Percentiles rank a stretch among this genome's conserved stretches.
phyloP scores from a whole-genome alignment of 2,113 vertebrate species.

The Phoenicopterus ruber region DNA sequence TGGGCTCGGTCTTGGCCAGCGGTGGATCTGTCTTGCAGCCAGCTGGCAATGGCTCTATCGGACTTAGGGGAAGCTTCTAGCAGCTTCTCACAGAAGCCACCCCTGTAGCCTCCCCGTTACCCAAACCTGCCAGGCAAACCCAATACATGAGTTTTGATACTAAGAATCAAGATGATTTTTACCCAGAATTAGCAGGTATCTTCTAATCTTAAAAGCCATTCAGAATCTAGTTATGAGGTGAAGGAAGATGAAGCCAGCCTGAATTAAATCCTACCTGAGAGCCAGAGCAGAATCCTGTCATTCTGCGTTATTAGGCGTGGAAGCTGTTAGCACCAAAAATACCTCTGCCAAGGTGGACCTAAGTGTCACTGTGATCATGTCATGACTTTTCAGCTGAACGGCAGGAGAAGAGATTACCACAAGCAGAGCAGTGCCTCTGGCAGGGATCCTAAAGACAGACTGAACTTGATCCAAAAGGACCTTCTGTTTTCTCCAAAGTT shows the following conservation, averaged over 20 bases:
- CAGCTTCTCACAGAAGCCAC: too few species aligned
- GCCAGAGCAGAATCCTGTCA: not conserved
- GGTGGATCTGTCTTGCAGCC: too few species aligned
- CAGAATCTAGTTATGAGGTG: not conserved
- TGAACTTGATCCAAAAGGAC: not conserved
- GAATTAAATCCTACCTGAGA: not conserved
- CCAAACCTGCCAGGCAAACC: too few species aligned
- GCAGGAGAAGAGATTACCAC: not conserved
- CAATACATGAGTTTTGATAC: not conserved
- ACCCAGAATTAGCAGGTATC: not conserved
- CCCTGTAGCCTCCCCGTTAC: too few species aligned
- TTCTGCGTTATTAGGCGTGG: not conserved
- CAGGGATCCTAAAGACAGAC: not conserved
- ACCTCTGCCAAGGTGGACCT: not conserved
- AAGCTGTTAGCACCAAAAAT: not conserved
- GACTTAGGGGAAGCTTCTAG: too few species aligned
- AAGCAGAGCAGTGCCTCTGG: not conserved
- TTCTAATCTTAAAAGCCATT: not conserved
- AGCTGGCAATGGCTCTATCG: too few species aligned
- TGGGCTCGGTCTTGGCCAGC: too few species aligned
- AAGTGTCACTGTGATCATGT: not conserved
- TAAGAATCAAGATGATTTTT: not conserved
- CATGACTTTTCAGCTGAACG: not conserved
- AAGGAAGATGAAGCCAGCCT: not conserved
- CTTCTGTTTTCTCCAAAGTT: not conserved